Conservation (phyloP, 1,140 invertebrate genomes). For the Drosophila melanica region DNA sequence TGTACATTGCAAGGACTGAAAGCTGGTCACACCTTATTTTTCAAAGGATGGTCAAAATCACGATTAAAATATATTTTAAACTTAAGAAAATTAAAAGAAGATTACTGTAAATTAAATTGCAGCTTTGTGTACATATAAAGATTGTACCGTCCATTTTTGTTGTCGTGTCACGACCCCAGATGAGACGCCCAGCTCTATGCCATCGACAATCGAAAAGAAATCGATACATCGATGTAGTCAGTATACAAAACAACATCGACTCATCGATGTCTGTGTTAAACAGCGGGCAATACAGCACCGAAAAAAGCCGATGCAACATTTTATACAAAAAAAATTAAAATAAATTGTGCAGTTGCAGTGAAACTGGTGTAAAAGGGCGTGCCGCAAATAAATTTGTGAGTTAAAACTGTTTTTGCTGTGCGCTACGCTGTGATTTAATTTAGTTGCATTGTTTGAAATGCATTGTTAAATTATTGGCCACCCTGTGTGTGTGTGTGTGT, state of each 20-base stretch:
- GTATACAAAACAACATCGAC: constrained; percentile 21
- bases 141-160: too few relatives aligned
- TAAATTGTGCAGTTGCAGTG: constrained; percentile 48
- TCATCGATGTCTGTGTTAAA: constrained; percentile 44
- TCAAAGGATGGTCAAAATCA: too few relatives aligned
- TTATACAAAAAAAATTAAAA: constrained; percentile 39
- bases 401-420: constrained; percentile 17
- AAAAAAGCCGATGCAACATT: constrained; percentile 56
- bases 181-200: background rate
- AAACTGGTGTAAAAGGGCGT: constrained; percentile 39
- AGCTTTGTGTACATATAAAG: too few relatives aligned
- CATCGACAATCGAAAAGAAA: constrained; percentile 18
- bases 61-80: too few relatives aligned
- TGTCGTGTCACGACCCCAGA: constrained; percentile 5
- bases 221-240: constrained; percentile 18
- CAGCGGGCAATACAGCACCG: constrained; percentile 45
- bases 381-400: constrained; percentile 44
- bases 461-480: constrained; percentile 31
- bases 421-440: constrained; percentile 13
- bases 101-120: background rate
- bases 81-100: background rate
- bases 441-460: constrained; percentile 26
- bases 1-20: too few relatives aligned
- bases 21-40: too few relatives aligned
- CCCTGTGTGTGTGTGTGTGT: constrained; percentile 36